These are phyloP conservation scores for Cladopsammia gracilis DNA, from an alignment of 64 coral and sea anemone species.

Conservation along the genomic window DNA sequence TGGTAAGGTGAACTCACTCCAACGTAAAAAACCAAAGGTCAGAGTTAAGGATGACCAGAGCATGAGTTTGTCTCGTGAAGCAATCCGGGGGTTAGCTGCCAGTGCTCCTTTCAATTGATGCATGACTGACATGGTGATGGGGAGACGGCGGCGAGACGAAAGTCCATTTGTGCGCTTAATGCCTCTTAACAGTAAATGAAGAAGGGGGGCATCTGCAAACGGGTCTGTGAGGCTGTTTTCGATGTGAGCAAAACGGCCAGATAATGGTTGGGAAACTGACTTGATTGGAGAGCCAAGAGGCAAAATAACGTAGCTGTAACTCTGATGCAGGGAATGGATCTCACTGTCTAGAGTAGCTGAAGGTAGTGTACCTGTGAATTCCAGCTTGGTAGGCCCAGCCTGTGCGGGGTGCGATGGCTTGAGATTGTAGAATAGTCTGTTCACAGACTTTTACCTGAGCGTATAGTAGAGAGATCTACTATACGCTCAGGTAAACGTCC, in stretches of 20 bases:
- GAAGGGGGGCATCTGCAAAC: not conserved
- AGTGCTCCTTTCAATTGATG: too few species aligned
- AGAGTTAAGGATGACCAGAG: too few species aligned
- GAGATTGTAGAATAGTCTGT: not conserved
- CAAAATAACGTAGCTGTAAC: not conserved
- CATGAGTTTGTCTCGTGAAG: too few species aligned
- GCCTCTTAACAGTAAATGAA: not conserved
- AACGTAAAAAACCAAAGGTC: not conserved
- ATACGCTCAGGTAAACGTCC: too few species aligned
- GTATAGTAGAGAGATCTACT: too few species aligned
- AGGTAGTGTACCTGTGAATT: not conserved
- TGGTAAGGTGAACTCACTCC: not conserved
- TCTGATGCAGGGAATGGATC: not conserved
- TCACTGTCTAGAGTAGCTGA: not conserved
- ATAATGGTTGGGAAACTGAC: constrained; percentile 14
- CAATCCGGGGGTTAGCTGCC: too few species aligned
- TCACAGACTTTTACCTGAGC: too few species aligned
- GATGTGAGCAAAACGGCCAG: not conserved
- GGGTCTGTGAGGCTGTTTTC: not conserved
- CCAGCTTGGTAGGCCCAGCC: not conserved
- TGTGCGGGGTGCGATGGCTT: not conserved
- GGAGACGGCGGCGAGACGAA: not conserved
- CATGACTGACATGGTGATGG: not conserved
- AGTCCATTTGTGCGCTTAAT: not conserved
- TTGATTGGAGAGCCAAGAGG: not conserved